A percentile compares a stretch with the other conserved stretches of the same genome.
These are phyloP conservation scores for Lomographa bimaculata DNA, from an alignment of 2,888 invertebrate genomes.

Conservation along the genomic window DNA sequence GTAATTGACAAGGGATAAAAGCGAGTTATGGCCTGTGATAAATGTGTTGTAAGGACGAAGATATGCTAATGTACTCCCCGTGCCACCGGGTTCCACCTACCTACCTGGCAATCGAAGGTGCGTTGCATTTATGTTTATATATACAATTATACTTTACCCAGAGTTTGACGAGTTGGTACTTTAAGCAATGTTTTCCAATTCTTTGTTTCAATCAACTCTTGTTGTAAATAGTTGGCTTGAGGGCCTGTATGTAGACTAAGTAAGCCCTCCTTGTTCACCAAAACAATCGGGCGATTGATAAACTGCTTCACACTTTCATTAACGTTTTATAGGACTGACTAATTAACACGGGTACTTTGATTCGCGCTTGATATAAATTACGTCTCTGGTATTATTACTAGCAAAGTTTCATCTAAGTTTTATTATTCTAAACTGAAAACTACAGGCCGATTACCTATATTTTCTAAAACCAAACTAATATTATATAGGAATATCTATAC, in stretches of 20 bases:
- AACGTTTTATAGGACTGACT: not conserved
- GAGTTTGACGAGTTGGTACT: constrained; percentile 2
- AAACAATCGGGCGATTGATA: constrained; percentile 29
- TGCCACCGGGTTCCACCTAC: constrained; percentile 77
- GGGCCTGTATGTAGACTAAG: too few relatives aligned
- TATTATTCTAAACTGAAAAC: too few relatives aligned
- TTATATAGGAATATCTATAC: too few relatives aligned
- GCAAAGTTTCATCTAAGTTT: too few relatives aligned
- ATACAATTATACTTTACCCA: constrained; percentile 17
- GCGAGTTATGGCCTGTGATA: constrained; percentile 65
- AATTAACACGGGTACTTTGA: too few relatives aligned
- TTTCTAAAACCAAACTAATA: too few relatives aligned
- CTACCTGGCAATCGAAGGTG: constrained; percentile 75
- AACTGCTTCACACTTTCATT: constrained; percentile 2
- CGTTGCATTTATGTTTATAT: constrained; percentile 47
- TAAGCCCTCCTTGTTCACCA: constrained; percentile 51
- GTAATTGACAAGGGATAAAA: too few relatives aligned
- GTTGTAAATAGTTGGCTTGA: constrained; percentile 54
- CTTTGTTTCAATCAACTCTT: constrained; percentile 17
- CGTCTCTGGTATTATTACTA: too few relatives aligned
- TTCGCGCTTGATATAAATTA: too few relatives aligned
- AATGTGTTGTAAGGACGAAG: constrained; percentile 69
- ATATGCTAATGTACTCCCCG: constrained; percentile 74
- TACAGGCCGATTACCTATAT: too few relatives aligned
- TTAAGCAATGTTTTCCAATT: not conserved